Evolutionary conservation across 2,113 vertebrate genomes (phyloP), one percentile per base, ranked within the genome.

Genomic region (Oreochromis aureus): DNA sequence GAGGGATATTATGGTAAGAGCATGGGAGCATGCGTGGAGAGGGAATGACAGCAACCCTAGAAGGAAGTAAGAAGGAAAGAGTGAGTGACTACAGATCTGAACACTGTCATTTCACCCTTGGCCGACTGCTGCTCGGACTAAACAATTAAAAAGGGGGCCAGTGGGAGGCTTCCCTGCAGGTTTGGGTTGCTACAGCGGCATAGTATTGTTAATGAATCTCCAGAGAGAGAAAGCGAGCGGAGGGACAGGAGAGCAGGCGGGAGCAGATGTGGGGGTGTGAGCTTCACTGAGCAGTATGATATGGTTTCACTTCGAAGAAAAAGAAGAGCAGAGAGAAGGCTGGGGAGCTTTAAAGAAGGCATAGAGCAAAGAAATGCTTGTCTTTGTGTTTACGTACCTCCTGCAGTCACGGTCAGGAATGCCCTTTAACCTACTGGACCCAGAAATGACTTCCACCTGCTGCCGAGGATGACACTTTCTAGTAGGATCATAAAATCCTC

Each of bases 161-260:
- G 89, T 19, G 83, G 90, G 80, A 93, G 89, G 92, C 86, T 46
- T 95, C 95, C 91, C 96, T 84, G 84, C 91, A 87, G 86, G 93
- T 94, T 82, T 71, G 79, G 92, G 96, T 96, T 86, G 1, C 96
- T 94, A 93, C 92, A 95, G 96, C 93, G 87, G 92, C 95, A 86
- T 90, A 87, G 91, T 94, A 96, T 93, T 95, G 95, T 95, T 96
- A 96, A 97, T 94, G 93, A 95, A 94, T 93, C 91, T 84, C 84
- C 89, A 95, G 92, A 80, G 93, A 89, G 92, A 88, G 92, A 84
- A 73, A 82, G 87, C 56, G 84, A 82, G 63, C 61, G 44, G 82
- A 82, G 81, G 59, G 78, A 12, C 83, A 80, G 71, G 83, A 86
- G 87, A 84, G 73, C 66, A 61, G 87, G 32, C 18, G 53, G 46